These are phyloP conservation scores for Lethenteron camtschaticum DNA, from an alignment of 2,113 vertebrate species.

Conservation along the genomic window DNA sequence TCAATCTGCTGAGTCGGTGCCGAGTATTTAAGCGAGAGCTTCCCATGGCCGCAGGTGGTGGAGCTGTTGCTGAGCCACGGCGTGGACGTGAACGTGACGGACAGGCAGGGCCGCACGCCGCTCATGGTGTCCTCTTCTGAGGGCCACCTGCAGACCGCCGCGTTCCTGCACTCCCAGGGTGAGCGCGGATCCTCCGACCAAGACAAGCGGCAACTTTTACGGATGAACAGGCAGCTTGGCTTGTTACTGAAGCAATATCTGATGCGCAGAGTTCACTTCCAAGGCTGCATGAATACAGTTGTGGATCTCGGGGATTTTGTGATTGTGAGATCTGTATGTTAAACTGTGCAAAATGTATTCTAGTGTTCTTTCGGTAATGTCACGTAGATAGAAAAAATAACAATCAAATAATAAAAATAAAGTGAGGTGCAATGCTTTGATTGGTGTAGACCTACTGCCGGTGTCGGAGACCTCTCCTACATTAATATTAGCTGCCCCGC, in stretches of 20 bases:
- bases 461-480: too few relatives aligned
- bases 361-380: background rate
- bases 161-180: conserved; percentile 82
- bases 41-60: conserved; percentile 37
- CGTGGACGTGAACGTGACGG: conserved; percentile 61
- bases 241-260: too few relatives aligned
- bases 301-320: background rate
- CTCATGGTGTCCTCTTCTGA: conserved; percentile 92
- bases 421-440: too few relatives aligned
- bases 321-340: background rate
- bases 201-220: too few relatives aligned
- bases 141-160: conserved; percentile 67
- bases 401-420: too few relatives aligned
- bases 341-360: background rate
- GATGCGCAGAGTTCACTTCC: background rate
- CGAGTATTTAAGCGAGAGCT: background rate
- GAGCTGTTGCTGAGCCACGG: conserved; percentile 49
- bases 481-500: too few relatives aligned
- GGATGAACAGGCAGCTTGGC: too few relatives aligned
- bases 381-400: background rate
- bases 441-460: too few relatives aligned
- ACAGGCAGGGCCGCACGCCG: conserved; percentile 79
- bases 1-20: background rate
- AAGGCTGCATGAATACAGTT: background rate
- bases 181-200: conserved; percentile 8